Evolutionary conservation across 1,140 invertebrate genomes (phyloP).

Genomic region (Alviniconcha marisindica): DNA sequence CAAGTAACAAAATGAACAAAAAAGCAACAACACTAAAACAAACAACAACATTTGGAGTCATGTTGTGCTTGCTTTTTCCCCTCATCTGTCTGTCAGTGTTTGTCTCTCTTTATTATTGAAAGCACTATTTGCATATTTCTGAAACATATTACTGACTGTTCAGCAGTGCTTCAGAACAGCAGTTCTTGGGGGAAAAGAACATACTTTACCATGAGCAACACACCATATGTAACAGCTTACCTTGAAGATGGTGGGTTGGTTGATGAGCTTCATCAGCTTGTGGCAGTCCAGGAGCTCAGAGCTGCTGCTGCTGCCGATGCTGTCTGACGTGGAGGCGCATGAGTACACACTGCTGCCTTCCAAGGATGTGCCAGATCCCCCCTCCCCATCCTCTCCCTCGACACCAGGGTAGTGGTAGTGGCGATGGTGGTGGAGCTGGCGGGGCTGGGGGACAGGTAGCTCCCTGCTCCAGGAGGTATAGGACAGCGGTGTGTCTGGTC

Average conservation of each 20-base stretch:
- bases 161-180: too few relatives aligned
- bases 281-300: conserved; percentile 48
- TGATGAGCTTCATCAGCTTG: conserved; percentile 54
- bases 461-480: conserved; percentile 8
- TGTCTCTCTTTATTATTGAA: too few relatives aligned
- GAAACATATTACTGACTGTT: too few relatives aligned
- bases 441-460: neutral
- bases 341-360: conserved; percentile 34
- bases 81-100: too few relatives aligned
- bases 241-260: conserved; percentile 56
- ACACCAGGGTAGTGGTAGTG: neutral
- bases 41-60: too few relatives aligned
- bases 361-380: conserved; percentile 15
- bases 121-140: too few relatives aligned
- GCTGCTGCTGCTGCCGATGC: neutral
- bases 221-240: too few relatives aligned
- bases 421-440: neutral
- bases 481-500: neutral
- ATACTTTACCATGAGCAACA: too few relatives aligned
- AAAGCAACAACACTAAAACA: too few relatives aligned
- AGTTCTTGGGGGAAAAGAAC: too few relatives aligned
- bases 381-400: conserved; percentile 5
- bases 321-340: conserved; percentile 35
- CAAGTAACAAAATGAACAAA: too few relatives aligned
- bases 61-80: too few relatives aligned